Evolutionary conservation across 2,888 invertebrate species (phyloP).

Genomic region (Ischnus inquisitorius): DNA sequence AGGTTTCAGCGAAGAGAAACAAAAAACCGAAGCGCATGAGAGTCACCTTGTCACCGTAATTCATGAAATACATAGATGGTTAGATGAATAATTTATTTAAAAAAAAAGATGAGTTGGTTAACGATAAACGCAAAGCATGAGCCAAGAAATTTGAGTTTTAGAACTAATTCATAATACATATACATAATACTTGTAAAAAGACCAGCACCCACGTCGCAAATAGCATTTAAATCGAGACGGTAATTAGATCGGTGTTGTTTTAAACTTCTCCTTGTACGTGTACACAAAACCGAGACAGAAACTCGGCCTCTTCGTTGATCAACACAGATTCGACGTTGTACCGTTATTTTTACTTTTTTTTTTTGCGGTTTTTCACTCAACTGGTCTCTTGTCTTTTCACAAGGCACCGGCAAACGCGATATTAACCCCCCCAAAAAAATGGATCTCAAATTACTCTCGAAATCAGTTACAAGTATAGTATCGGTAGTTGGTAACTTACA

Average conservation of each 20-base stretch:
- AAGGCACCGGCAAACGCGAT: slow-evolving; percentile 66
- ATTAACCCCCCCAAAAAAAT: slow-evolving; percentile 21
- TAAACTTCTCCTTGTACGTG: slow-evolving; percentile 33
- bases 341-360: slow-evolving; percentile 42
- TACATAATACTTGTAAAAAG: slow-evolving; percentile 67
- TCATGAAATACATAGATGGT: slow-evolving; percentile 57
- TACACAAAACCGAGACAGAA: slow-evolving; percentile 48
- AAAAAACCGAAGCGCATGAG: slow-evolving; percentile 16
- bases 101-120: slow-evolving; percentile 54
- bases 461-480: slow-evolving; percentile 32
- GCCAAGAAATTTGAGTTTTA: slow-evolving; percentile 58
- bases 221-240: slow-evolving; percentile 51
- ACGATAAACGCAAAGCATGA: slow-evolving; percentile 69
- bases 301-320: slow-evolving; percentile 40
- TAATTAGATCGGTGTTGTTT: slow-evolving; percentile 40
- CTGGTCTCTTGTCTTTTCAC: slow-evolving; percentile 67
- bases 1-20: slow-evolving; percentile 23
- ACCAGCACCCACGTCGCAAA: slow-evolving; percentile 71
- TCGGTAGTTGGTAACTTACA: slow-evolving; percentile 75
- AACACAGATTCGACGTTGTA: slow-evolving; percentile 53
- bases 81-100: slow-evolving; percentile 55
- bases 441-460: slow-evolving; percentile 36
- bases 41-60: slow-evolving; percentile 55
- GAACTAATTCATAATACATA: slow-evolving; percentile 56
- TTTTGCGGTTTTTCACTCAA: slow-evolving; percentile 54